These are phyloP conservation scores for Anas georgica DNA, from an alignment of 2,797 vertebrate species.

Conservation along the genomic window DNA sequence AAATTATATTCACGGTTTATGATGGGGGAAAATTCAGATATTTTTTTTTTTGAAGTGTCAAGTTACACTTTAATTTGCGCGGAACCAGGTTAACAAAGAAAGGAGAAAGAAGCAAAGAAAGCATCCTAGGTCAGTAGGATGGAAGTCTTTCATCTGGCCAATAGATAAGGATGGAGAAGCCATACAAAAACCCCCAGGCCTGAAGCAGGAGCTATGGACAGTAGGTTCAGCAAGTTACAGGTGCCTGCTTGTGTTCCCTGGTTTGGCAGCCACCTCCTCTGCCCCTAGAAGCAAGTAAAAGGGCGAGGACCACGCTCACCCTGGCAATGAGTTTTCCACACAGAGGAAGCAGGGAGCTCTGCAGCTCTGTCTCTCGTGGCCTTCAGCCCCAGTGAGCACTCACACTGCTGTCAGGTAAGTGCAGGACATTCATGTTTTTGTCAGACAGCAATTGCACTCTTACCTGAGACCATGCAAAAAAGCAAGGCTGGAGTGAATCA, in stretches of 20 bases:
- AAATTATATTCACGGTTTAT: slow-evolving; percentile 50
- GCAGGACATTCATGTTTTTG: background rate
- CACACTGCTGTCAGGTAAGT: accelerated
- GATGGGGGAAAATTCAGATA: slow-evolving; percentile 40
- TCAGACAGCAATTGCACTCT: background rate
- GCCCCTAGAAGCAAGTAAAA: background rate
- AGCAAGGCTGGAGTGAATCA: background rate
- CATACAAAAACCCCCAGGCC: background rate
- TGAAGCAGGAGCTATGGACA: accelerated
- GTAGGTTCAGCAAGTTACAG: background rate
- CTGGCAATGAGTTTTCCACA: background rate
- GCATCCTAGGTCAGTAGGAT: background rate
- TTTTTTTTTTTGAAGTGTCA: background rate
- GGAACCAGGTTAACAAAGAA: background rate
- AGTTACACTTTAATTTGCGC: background rate
- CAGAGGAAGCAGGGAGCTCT: accelerated
- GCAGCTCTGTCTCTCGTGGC: accelerated
- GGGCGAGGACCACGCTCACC: background rate
- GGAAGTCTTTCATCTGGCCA: background rate
- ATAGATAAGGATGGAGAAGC: background rate
- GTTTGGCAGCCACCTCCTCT: too few relatives aligned
- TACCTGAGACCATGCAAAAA: background rate
- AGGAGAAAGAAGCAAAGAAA: slow-evolving; percentile 5
- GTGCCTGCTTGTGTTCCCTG: too few relatives aligned
- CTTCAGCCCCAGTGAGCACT: background rate